phyloP scores from a whole-genome alignment of 30 jellyfish, hydroid and myxozoan species.

The Phacellophora camtschatica region DNA sequence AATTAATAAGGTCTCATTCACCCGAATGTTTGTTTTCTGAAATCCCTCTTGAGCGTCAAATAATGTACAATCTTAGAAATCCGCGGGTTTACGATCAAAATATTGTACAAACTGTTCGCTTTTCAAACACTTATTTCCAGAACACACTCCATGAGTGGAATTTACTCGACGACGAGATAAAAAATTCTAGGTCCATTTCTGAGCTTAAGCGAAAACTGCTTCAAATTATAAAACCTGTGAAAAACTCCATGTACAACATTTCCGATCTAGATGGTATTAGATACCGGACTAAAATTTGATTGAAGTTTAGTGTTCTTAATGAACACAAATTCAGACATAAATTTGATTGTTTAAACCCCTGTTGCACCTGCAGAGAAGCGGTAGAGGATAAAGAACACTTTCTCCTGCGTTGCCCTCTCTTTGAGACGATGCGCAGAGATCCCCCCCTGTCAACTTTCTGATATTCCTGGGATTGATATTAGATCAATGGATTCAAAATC shows the following conservation, averaged over 20 bases:
- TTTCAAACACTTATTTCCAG: too few relatives aligned
- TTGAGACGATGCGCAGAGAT: conserved; percentile 25
- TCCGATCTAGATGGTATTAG: conserved; percentile 18
- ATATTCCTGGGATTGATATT: conserved; percentile 32
- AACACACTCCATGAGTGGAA: conserved; percentile 38
- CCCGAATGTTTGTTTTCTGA: conserved; percentile 13
- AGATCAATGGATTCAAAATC: conserved; percentile 4
- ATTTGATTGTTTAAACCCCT: not conserved
- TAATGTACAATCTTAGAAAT: conserved; percentile 27
- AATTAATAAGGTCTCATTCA: conserved; percentile 3
- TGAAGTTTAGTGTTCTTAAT: too few relatives aligned
- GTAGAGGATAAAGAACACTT: too few relatives aligned
- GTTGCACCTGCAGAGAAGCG: not conserved
- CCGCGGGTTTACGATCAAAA: conserved; percentile 18
- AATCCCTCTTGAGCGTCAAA: conserved; percentile 41
- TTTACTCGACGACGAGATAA: conserved; percentile 23
- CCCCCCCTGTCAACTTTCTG: conserved; percentile 39
- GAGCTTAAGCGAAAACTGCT: conserved; percentile 50
- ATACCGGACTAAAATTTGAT: not conserved
- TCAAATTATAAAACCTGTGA: conserved; percentile 21
- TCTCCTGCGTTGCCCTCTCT: too few relatives aligned
- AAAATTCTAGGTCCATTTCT: conserved; percentile 24
- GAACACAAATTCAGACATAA: too few relatives aligned
- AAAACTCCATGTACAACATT: conserved; percentile 32
- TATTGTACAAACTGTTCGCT: too few relatives aligned